Base-by-base conservation (phyloP, 2,888 invertebrate genomes). In the Palloptera scutellata region DNA sequence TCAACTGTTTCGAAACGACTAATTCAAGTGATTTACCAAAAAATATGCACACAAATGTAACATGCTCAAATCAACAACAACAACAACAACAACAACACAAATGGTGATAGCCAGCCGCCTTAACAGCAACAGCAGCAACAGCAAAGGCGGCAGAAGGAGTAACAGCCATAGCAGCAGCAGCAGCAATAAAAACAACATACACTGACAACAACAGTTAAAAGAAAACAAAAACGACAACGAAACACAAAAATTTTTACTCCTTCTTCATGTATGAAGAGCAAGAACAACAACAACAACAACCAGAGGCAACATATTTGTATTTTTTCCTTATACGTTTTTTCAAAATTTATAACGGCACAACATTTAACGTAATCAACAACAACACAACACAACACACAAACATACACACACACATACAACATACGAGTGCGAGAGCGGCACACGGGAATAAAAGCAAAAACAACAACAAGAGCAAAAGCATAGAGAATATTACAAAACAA, bases 1-100 rank as follows among this genome's bases (percentile, higher is more conserved):
- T 83, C 83, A 84, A 85, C 84, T 83, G 85, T 84, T 84, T 84
- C 84, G 82, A 83, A 83, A 83, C 84, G 83, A 85, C 85, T 85
- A 81, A 81, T 81, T 81, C 81, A 78, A 82, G 79, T 79, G 80
- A 82, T 79, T 79, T 79, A 78, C 76, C 80, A 77, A 81, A 81
- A 81, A 79, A 81, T 74, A 74, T 74, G 73, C 70, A 68, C 30
- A 30, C 69, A 66, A 68, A 69, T 67, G 69, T 65, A 65, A 69
- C 71, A 70, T 53, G 30, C 30, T 30, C 30, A 30, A 30, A 30
- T 30, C 30, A 30, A 70, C 64, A 68, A 61, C 54, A 45, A 55
- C 41, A 19, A 61, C 11, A 10, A 19, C 54, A 20, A 55, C 63
- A 55, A 51, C 57, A 57, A 64, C 48, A 40, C 57, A 48, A 52